Base-by-base conservation (phyloP, 2,113 vertebrate genomes). In the Thalassoma bifasciatum region DNA sequence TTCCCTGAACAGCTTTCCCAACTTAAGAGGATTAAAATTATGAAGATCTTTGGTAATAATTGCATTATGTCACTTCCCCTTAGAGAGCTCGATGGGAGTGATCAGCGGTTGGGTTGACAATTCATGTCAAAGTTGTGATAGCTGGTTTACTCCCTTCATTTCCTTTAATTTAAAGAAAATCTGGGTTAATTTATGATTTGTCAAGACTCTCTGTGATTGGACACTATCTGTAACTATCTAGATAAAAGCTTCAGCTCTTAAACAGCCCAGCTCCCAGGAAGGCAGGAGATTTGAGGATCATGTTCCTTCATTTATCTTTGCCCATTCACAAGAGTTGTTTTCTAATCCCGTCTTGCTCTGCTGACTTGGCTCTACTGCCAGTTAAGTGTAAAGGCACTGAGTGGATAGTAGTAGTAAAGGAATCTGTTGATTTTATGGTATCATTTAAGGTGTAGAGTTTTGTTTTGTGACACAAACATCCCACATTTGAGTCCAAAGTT, bases 311-410 rank as follows among this genome's bases (percentile, higher is more conserved):
- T 77, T 60, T 62, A 57, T 76, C 37, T 68, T 62, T 26, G 26
- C 8, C 75, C 53, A 65, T 63, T 82, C 70, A 75, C 30, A 72
- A 44, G 57, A 74, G 78, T 81, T 75, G 60, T 76, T 70, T 79
- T 71, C 66, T 86, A 84, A 87, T 90, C 73, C 70, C 66, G 23
- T 82, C 66, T 79, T 50, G 73, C 66, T 62, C 23, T 61, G 44
- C 59, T 73, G 52, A 69, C 21, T 82, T 63, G 37, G 52, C 66
- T 67, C 16, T 36, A 16, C 49, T 56, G 58, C 36, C 57, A 52
- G 17, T 74, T 59, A 62, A 37, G 38, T 24, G 23, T 63, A 26
- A 10, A 21, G 22, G 23, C n/a, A 36, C 46, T 63, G 63, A 67
- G 62, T 75, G 52, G 36, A 72, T 66, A 38, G 50, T 9, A n/a